These are phyloP conservation scores for Nyctereutes procyonoides DNA, from an alignment of 2,113 vertebrate genomes.

Conservation along the genomic window DNA sequence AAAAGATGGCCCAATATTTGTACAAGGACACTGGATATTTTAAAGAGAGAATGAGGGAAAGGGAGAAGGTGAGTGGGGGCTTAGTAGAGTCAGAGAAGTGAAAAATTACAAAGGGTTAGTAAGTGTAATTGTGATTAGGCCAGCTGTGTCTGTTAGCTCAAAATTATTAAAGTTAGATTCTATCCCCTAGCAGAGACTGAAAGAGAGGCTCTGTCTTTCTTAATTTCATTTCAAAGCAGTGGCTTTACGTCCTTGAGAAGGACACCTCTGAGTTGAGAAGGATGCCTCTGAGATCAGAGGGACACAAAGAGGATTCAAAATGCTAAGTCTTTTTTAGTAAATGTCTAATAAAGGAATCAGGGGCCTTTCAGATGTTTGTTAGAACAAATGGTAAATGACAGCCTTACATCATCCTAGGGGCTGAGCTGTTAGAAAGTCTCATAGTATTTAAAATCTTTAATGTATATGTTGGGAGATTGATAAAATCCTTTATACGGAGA, in stretches of 20 bases:
- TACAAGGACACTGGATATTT: not conserved
- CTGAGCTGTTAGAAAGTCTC: not conserved
- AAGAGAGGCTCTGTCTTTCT: not conserved
- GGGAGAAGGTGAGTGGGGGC: not conserved
- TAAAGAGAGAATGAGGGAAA: not conserved
- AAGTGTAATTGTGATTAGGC: not conserved
- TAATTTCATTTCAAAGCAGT: not conserved
- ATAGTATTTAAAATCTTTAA: not conserved
- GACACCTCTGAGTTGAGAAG: not conserved
- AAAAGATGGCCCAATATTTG: not conserved
- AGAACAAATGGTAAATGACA: not conserved
- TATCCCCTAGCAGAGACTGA: not conserved
- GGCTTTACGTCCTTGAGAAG: not conserved
- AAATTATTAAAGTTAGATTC: not conserved
- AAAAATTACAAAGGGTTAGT: not conserved
- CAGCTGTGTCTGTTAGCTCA: not conserved
- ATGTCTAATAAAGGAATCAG: not conserved
- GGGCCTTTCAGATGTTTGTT: not conserved
- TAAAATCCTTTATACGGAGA: not conserved
- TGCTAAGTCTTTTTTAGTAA: not conserved
- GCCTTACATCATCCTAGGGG: not conserved
- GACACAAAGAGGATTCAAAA: not conserved
- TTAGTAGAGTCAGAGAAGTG: not conserved
- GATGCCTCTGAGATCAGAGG: not conserved
- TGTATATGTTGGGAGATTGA: accelerated